Conservation (phyloP, 2,888 invertebrate species). For the Dermolepida albohirtum region DNA sequence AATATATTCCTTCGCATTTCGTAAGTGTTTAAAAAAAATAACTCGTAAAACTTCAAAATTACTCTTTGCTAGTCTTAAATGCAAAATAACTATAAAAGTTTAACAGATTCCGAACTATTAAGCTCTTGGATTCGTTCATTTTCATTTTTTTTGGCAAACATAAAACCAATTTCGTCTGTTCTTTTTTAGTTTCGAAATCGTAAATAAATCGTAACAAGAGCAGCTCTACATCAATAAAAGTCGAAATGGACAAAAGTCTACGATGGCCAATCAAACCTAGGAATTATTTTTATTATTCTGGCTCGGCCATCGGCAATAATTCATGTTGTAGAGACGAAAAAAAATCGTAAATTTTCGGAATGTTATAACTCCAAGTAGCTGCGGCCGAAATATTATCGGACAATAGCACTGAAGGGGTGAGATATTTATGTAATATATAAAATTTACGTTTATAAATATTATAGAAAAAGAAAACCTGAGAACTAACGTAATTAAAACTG, state of each 20-base stretch:
- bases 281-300: conserved; percentile 17
- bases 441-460: too few species aligned
- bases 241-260: neutral
- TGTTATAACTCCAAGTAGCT: too few species aligned
- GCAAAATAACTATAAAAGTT: neutral
- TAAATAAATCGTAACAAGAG: conserved; percentile 9
- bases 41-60: too few species aligned
- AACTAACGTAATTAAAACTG: too few species aligned
- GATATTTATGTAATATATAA: too few species aligned
- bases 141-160: conserved; percentile 1
- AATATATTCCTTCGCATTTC: too few species aligned
- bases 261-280: conserved; percentile 22
- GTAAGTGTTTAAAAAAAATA: too few species aligned
- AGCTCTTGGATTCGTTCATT: neutral
- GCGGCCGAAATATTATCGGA: too few species aligned
- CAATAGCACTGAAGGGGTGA: too few species aligned
- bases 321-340: neutral
- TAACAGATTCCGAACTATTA: neutral
- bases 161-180: conserved; percentile 2
- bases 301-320: neutral
- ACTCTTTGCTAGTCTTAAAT: too few species aligned
- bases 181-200: neutral
- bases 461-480: too few species aligned
- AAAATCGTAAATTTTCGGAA: neutral
- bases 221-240: conserved; percentile 3